Percentiles rank a stretch among this genome's conserved stretches.
These are phyloP conservation scores for Melanotaenia pygmaea DNA, from an alignment of 2,797 vertebrate genomes.

Conservation along the genomic window DNA sequence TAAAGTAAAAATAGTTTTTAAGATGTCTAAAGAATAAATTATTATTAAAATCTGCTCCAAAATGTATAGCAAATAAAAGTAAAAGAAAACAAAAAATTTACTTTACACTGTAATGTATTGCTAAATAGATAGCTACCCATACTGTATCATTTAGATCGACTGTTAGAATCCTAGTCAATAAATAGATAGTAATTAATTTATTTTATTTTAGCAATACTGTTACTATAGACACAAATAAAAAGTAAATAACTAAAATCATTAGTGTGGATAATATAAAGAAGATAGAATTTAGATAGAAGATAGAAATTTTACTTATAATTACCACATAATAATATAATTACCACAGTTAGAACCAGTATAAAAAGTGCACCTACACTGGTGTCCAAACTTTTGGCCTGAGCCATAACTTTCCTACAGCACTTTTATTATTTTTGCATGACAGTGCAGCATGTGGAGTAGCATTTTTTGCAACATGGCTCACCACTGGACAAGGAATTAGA, in stretches of 20 bases:
- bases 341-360: neutral
- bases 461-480: neutral
- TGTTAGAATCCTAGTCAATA: too few relatives aligned
- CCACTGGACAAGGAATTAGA: slow-evolving; percentile 6
- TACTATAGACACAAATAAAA: neutral
- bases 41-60: too few relatives aligned
- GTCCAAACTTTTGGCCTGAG: neutral
- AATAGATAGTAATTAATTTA: neutral
- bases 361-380: neutral
- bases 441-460: neutral
- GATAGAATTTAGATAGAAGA: neutral
- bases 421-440: neutral
- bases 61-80: too few relatives aligned
- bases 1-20: too few relatives aligned
- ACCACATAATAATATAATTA: neutral
- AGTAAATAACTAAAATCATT: neutral
- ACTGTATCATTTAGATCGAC: too few relatives aligned
- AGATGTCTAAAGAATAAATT: too few relatives aligned
- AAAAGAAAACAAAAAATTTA: too few relatives aligned
- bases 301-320: too few relatives aligned
- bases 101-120: too few relatives aligned
- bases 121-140: too few relatives aligned
- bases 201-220: neutral
- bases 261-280: neutral
- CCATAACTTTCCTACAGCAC: neutral